These are phyloP conservation scores for Bombus balteatus DNA, from an alignment of 1,140 invertebrate species.

Conservation along the genomic window DNA sequence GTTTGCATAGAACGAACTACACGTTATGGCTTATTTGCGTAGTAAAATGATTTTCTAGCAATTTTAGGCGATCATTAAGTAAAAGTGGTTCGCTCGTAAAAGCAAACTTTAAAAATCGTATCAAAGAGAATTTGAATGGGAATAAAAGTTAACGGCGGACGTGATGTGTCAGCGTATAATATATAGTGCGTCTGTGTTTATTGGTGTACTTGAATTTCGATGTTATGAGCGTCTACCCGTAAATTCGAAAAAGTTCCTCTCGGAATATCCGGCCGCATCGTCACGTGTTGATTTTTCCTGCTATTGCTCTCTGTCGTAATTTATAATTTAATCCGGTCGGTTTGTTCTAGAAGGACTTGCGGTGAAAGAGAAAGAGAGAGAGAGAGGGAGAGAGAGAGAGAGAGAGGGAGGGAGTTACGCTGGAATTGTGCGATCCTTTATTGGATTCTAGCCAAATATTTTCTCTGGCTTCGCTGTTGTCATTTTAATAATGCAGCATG, in stretches of 20 bases:
- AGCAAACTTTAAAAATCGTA: conserved; percentile 60
- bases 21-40: neutral
- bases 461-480: conserved; percentile 46
- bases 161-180: neutral
- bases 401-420: conserved; percentile 34
- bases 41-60: conserved; percentile 33
- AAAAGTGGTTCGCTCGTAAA: conserved; percentile 17
- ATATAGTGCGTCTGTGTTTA: neutral
- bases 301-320: conserved; percentile 38
- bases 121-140: conserved; percentile 70
- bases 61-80: neutral
- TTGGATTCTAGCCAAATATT: conserved; percentile 73
- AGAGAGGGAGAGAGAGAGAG: neutral
- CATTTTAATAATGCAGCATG: conserved; percentile 15
- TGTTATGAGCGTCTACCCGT: conserved; percentile 1
- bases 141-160: conserved; percentile 71
- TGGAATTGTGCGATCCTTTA: conserved; percentile 70
- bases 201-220: conserved; percentile 1
- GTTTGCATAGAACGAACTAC: neutral
- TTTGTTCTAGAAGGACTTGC: conserved; percentile 25
- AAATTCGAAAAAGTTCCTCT: conserved; percentile 29
- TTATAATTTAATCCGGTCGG: conserved; percentile 40
- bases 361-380: conserved; percentile 19
- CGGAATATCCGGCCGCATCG: conserved; percentile 9
- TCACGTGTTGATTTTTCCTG: conserved; percentile 44